phyloP scores from a whole-genome alignment of 2,888 invertebrate genomes.

The Dryococelus australis region DNA sequence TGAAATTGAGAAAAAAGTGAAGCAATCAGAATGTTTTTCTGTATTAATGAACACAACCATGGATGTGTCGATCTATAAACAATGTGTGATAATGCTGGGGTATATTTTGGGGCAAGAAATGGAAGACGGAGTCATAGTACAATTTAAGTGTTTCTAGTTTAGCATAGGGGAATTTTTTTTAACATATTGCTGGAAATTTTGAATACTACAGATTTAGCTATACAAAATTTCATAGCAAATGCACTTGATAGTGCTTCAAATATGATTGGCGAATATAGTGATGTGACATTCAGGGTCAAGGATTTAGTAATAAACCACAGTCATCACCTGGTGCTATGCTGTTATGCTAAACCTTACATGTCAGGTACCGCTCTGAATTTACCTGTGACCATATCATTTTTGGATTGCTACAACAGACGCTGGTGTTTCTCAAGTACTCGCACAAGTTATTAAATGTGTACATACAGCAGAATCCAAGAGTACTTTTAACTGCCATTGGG shows the following conservation, averaged over 20 bases:
- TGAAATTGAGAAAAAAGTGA: neutral
- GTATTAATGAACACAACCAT: conserved; percentile 21
- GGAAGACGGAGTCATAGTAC: neutral
- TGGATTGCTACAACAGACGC: neutral
- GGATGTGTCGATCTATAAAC: neutral
- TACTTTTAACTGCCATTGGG: neutral
- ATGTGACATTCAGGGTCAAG: neutral
- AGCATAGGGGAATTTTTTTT: neutral
- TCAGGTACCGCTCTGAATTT: neutral
- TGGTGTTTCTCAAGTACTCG: neutral
- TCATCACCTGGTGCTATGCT: conserved; percentile 18
- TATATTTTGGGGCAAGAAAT: neutral
- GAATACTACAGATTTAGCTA: neutral
- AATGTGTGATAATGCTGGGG: neutral
- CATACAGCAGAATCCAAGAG: conserved; percentile 23
- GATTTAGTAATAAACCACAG: conserved; percentile 10
- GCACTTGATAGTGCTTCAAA: neutral
- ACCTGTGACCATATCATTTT: conserved; percentile 5
- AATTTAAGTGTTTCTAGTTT: neutral
- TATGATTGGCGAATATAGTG: conserved; percentile 11
- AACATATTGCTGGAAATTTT: neutral
- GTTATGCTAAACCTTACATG: neutral
- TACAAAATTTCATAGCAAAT: neutral
- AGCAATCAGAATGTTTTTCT: neutral
- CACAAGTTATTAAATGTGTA: neutral